Evolutionary conservation across 2,888 invertebrate species (phyloP), one percentile per base, ranked within the genome.

Genomic region (Drosophila hamatofila): DNA sequence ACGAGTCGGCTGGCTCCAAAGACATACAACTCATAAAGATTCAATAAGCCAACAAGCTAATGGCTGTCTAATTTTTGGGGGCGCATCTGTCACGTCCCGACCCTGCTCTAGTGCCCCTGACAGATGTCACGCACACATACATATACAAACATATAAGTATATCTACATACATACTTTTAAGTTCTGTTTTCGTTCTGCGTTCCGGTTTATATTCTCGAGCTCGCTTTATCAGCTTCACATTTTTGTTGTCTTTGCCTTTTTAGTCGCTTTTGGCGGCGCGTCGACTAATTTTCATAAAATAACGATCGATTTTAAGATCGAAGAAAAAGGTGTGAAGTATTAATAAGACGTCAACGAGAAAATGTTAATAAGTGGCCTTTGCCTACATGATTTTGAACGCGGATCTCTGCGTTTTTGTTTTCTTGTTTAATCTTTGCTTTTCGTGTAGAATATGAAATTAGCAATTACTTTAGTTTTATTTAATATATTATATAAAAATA

Each of bases 341-440:
- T 90, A 90, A 88, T 87, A 90, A 90, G 90, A 89, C 72, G 84
- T 88, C 89, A 88, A 90, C 74, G 78, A 73, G 79, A 81, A 87
- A 89, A 89, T 85, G 88, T 88, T 88, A 89, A 89, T 88, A 79
- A 71, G 80, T 64, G 61, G 71, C 61, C 59, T 69, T 78, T 61
- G 65, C 44, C 69, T 49, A 59, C 60, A 73, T 68, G 72, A 61
- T 66, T 54, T 60, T 69, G 33, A 44, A 49, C 27, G 37, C 57
- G 54, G 65, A 42, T 42, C 48, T 30, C 23, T 8, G 21, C 25
- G 18, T 30, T 27, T 30, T 27, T 48, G 12, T 18, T 12, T 12
- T 18, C 18, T 48, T 5, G 11, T 12, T 48, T 8, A 37, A 14
- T 5, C 5, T 5, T n/a, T 12, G 48, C 11, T 18, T 48, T 25